Evolutionary conservation across 2,113 vertebrate genomes (phyloP), one percentile per base, ranked within the genome.

Genomic region (Reinhardtius hippoglossoides): DNA sequence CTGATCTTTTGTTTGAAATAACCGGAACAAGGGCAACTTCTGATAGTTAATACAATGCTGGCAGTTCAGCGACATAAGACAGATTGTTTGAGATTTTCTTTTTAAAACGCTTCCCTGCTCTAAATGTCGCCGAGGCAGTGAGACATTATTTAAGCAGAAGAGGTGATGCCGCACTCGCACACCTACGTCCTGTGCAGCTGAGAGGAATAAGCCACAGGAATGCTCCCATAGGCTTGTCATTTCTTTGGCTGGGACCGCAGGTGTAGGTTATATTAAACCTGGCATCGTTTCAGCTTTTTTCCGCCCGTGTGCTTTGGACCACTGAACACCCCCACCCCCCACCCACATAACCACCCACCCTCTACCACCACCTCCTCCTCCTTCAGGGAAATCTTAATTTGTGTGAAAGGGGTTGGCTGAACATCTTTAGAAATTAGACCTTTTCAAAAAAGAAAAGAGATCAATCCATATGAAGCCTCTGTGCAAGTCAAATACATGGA

Each of bases 131-230:
- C 0, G 1, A n/a, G 57, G 72, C 74, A 59, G 40, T 9, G 66
- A 24, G 14, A 76, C 56, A 69, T 58, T 60, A 64, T 67, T 76
- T 57, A 65, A 54, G 48, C 60, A 64, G 59, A 65, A 20, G 58
- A 50, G 56, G 72, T 83, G 75, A 90, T 80, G 46, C 85, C 78
- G 71, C 82, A 74, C 57, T 67, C 63, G 18, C 60, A 67, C 86
- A 74, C 57, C 75, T 75, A 67, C 23, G 0, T 76, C 57, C 35
- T 52, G 24, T 40, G 67, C 55, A 73, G 70, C 67, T 57, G n/a
- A 55, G 67, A 65, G 79, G 80, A 76, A 56, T 4, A 4, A 67
- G 60, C 46, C 55, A 75, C 18, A 77, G 31, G 63, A 55, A 54
- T 55, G 18, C 59, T 71, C 58, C 42, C 64, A 52, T 46, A 44